These are phyloP conservation scores for Idaea straminata DNA, from an alignment of 2,888 invertebrate species.

Conservation along the genomic window DNA sequence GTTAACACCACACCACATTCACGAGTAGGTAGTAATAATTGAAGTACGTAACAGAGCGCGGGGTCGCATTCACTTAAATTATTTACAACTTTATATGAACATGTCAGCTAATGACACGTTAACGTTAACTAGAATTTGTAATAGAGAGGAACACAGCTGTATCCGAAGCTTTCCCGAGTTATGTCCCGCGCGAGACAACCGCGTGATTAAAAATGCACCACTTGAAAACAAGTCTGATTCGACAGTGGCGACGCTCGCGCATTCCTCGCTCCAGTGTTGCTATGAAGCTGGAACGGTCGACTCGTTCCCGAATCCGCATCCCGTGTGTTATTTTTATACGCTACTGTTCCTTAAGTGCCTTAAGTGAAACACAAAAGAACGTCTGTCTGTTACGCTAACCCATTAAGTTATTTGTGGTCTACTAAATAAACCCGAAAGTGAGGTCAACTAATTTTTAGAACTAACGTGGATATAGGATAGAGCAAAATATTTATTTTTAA, in stretches of 20 bases:
- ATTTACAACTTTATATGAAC: slow-evolving; percentile 71
- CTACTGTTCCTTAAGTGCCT: slow-evolving; percentile 19
- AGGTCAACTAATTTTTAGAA: background rate
- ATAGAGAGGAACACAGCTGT: slow-evolving; percentile 73
- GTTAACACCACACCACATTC: slow-evolving; percentile 16
- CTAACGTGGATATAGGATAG: slow-evolving; percentile 37
- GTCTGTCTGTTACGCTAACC: slow-evolving; percentile 41
- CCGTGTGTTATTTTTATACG: slow-evolving; percentile 5
- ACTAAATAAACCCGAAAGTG: background rate
- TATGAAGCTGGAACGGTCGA: slow-evolving; percentile 53
- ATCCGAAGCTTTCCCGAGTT: slow-evolving; percentile 71
- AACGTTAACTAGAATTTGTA: slow-evolving; percentile 77
- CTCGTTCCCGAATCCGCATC: slow-evolving; percentile 34
- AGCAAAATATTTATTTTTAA: slow-evolving; percentile 57
- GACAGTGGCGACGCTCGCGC: slow-evolving; percentile 73
- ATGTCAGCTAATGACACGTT: slow-evolving; percentile 74
- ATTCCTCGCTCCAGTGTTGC: slow-evolving; percentile 58
- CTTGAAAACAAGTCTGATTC: slow-evolving; percentile 72
- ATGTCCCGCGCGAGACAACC: slow-evolving; percentile 77
- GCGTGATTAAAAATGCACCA: slow-evolving; percentile 76
- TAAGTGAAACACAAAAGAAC: slow-evolving; percentile 17
- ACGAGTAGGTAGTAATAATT: slow-evolving; percentile 23
- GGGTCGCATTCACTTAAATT: slow-evolving; percentile 63
- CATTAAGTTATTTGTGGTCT: slow-evolving; percentile 7
- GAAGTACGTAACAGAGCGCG: slow-evolving; percentile 38